Evolutionary conservation across 2,113 vertebrate genomes (phyloP).

Genomic region (Oxyruncus cristatus): DNA sequence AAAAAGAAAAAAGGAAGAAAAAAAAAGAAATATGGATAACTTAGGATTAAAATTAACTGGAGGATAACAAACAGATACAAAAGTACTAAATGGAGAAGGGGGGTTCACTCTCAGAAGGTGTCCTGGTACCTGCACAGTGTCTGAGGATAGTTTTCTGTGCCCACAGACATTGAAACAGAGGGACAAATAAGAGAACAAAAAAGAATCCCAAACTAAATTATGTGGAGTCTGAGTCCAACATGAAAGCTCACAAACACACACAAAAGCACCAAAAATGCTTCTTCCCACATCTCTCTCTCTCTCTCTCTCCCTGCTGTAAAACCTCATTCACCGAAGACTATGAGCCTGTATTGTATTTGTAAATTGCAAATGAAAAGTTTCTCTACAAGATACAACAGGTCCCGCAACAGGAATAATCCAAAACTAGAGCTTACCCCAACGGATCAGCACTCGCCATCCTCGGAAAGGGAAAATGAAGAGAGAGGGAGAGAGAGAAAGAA

Average conservation of each 20-base stretch:
- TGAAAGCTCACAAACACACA: neutral
- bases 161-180: neutral
- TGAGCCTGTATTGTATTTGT: neutral
- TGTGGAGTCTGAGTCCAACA: constrained; percentile 32
- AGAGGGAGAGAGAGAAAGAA: constrained; percentile 36
- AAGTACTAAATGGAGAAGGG: neutral
- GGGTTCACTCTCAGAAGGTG: neutral
- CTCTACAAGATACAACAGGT: constrained; percentile 53
- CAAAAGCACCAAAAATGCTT: constrained; percentile 50
- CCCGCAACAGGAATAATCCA: constrained; percentile 50
- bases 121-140: neutral
- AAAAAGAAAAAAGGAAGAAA: neutral
- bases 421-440: constrained; percentile 58
- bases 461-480: constrained; percentile 30
- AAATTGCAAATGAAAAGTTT: constrained; percentile 13
- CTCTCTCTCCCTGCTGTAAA: constrained; percentile 17
- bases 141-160: constrained; percentile 17
- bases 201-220: constrained; percentile 4
- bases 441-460: constrained; percentile 67
- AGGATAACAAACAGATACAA: neutral
- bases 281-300: constrained; percentile 51
- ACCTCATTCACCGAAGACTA: neutral
- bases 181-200: constrained; percentile 5
- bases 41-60: constrained; percentile 8
- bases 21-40: neutral